A percentile compares a stretch with the other conserved stretches of the same genome.
Evolutionary conservation across 2,113 vertebrate genomes (phyloP).

Genomic region (Pseudolaguvia tuberculata): DNA sequence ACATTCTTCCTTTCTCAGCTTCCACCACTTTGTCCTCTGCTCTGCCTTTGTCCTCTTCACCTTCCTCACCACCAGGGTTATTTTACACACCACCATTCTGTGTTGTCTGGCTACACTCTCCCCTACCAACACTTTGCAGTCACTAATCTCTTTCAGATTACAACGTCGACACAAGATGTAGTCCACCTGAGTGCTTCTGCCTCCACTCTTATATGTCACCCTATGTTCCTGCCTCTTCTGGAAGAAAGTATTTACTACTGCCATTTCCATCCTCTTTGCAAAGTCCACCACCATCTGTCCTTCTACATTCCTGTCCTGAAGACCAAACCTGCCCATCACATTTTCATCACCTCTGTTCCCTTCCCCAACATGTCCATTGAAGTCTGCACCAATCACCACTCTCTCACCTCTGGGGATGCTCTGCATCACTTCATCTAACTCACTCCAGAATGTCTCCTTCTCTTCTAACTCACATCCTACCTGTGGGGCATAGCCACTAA

Average conservation of each 20-base stretch:
- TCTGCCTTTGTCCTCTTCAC: neutral
- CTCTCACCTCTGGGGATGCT: neutral
- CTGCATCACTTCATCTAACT: neutral
- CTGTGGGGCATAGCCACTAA: neutral
- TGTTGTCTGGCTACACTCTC: constrained; percentile 10
- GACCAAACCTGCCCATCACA: too few species aligned
- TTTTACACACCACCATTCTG: neutral
- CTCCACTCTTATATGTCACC: too few species aligned
- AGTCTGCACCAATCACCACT: neutral
- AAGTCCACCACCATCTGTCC: too few species aligned
- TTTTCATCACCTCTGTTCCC: too few species aligned
- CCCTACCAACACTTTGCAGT: constrained; percentile 7
- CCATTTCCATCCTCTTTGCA: too few species aligned
- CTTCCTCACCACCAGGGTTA: neutral
- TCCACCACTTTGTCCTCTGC: neutral
- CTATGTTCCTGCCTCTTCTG: too few species aligned
- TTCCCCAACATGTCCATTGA: too few species aligned
- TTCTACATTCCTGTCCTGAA: too few species aligned
- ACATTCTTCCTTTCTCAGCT: neutral
- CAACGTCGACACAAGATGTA: neutral
- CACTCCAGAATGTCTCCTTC: constrained; percentile 7
- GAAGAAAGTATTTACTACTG: too few species aligned
- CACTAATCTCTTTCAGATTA: neutral
- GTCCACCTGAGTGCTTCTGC: too few species aligned
- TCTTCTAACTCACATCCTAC: neutral